These are phyloP conservation scores for Picus viridis DNA, from an alignment of 2,797 vertebrate genomes.

Conservation along the genomic window DNA sequence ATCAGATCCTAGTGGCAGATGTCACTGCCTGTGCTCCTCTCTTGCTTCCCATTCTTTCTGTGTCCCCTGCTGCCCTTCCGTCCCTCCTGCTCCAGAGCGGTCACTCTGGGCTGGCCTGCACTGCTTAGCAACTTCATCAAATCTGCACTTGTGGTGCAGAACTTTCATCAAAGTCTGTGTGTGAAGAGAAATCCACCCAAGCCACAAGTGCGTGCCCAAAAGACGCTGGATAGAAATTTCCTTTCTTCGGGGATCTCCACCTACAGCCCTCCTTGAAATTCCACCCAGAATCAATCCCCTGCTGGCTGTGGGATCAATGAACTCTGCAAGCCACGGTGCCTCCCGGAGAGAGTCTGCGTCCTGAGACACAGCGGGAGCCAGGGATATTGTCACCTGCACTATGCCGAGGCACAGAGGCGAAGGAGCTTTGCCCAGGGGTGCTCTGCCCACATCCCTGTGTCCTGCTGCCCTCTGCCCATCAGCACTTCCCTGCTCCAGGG, in stretches of 20 bases:
- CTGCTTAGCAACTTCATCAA: not conserved
- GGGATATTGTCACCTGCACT: rapidly evolving
- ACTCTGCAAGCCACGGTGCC: not conserved
- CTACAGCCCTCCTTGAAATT: not conserved
- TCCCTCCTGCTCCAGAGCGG: not conserved
- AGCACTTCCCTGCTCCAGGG: not conserved
- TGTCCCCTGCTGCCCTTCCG: not conserved
- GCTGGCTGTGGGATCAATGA: not conserved
- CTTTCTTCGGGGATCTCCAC: not conserved
- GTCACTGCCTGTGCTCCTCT: conserved; percentile 40
- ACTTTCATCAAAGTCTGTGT: not conserved
- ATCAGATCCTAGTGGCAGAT: conserved; percentile 56
- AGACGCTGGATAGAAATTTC: not conserved
- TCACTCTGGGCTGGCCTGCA: not conserved
- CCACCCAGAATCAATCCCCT: not conserved
- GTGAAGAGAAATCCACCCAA: not conserved
- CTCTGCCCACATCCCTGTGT: not conserved
- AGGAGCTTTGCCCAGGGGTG: rapidly evolving
- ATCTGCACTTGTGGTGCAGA: not conserved
- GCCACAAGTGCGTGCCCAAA: not conserved
- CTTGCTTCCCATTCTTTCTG: conserved; percentile 23
- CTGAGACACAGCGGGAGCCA: rapidly evolving
- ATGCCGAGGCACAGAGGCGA: rapidly evolving
- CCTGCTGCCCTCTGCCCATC: not conserved
- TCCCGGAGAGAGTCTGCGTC: not conserved